These are phyloP conservation scores for Apotomis betuletana DNA, from an alignment of 2,888 invertebrate genomes.

Conservation along the genomic window DNA sequence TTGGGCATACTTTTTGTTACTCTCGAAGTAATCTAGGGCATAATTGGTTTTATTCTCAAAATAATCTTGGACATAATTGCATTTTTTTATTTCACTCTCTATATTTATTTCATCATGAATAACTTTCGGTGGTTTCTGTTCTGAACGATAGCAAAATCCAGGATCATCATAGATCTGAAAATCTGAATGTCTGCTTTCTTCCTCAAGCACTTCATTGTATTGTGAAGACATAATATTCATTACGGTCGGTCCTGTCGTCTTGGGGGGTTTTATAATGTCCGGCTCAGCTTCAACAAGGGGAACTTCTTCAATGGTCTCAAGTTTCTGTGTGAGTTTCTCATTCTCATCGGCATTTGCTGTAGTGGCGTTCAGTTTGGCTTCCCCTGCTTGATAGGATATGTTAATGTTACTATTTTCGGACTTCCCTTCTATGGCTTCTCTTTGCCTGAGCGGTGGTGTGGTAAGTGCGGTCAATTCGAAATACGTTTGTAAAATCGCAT, in stretches of 20 bases:
- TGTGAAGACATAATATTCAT: conserved; percentile 10
- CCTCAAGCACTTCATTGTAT: not conserved
- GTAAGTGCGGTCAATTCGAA: conserved; percentile 3
- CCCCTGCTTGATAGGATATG: not conserved
- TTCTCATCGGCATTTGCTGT: conserved; percentile 6
- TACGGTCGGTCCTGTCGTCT: conserved; percentile 14
- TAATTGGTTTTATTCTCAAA: not conserved
- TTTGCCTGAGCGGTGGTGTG: not conserved
- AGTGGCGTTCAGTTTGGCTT: conserved; percentile 16
- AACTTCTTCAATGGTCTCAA: conserved; percentile 27
- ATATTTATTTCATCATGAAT: too few relatives aligned
- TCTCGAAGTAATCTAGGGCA: too few relatives aligned
- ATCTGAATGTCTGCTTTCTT: not conserved
- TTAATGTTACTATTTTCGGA: too few relatives aligned
- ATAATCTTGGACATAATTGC: not conserved
- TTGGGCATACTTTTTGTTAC: too few relatives aligned
- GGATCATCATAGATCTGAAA: not conserved
- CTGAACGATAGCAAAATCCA: not conserved
- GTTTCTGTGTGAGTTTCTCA: conserved; percentile 27
- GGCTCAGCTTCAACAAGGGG: conserved; percentile 30
- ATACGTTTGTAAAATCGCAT: conserved; percentile 11
- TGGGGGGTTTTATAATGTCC: conserved; percentile 21
- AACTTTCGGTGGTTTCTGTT: too few relatives aligned
- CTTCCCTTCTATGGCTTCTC: not conserved
- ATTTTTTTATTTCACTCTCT: too few relatives aligned